Base-by-base conservation (phyloP, 2,888 invertebrate species). In the Callimorpha dominula region DNA sequence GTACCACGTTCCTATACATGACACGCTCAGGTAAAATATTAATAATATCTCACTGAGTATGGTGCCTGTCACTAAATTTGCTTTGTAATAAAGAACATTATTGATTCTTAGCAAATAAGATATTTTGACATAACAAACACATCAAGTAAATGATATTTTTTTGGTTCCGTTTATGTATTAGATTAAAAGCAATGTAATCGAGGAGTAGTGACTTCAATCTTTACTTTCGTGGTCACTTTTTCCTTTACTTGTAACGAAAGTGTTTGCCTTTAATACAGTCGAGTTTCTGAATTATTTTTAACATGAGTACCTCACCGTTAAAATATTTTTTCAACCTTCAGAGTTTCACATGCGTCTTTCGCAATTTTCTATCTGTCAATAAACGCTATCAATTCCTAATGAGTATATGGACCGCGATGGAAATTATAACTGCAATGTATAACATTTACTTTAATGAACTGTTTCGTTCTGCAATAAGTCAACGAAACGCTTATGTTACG, bases 331-430 rank as follows among this genome's bases (percentile, higher is more conserved):
- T 83, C 20, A 63, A 73, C 50, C 43, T 83, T 7, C 85, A 86
- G 79, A 86, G 81, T 72, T 12, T 78, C 15, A 68, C 81, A 5
- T 72, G 84, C 6, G 68, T 88, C 0, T 85, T 85, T 63, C 81
- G 85, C 75, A 87, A 88, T 72, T 82, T 80, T 68, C 43, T 11
- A 0, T 60, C 4, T 40, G 79, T 73, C 2, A 80, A 68, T 40
- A 84, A 65, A 71, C 20, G 57, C 43, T 57, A 20, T 17, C 81
- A 73, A 60, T 63, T 75, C 57, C 65, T 81, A 57, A 70, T 75
- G 17, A 20, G 69, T 9, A 4, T 69, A 17, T 81, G 80, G 74
- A 66, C 76, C 7, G 8, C 68, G 1, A 15, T 72, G 15, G 83
- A 80, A 72, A 40, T 74, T 40, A n/a, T 46, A 8, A 11, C 70